A percentile compares a stretch with the other conserved stretches of the same genome.
These are phyloP conservation scores for Clamator glandarius DNA, from an alignment of 2,797 vertebrate genomes.

Conservation along the genomic window DNA sequence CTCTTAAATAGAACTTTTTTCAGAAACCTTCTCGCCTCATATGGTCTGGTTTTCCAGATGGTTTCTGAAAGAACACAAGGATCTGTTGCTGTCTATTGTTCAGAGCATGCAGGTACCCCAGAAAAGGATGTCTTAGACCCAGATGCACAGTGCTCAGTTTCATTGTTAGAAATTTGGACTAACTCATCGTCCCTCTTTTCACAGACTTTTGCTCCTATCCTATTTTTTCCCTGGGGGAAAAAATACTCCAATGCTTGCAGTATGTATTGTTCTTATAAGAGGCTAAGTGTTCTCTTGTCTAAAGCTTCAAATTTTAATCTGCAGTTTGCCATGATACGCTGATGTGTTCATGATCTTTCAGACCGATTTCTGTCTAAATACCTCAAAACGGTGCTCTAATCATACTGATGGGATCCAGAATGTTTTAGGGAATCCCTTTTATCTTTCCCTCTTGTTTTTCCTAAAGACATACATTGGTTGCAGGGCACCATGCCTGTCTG, in stretches of 20 bases:
- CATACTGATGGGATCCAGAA: neutral
- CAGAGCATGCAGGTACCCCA: neutral
- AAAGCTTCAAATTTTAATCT: conserved; percentile 58
- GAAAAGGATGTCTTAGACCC: neutral
- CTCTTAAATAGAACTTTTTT: neutral
- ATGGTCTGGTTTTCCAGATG: conserved; percentile 39
- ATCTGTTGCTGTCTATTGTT: conserved; percentile 11
- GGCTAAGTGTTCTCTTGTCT: conserved; percentile 39
- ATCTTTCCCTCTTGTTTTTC: neutral
- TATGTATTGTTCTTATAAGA: conserved; percentile 47
- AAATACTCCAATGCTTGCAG: conserved; percentile 19
- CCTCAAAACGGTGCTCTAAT: neutral
- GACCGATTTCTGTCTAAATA: conserved; percentile 8
- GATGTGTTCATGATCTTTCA: neutral
- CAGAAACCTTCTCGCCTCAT: conserved; percentile 26
- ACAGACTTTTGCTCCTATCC: neutral
- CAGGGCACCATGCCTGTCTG: neutral
- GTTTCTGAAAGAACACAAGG: conserved; percentile 24
- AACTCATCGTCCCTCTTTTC: neutral
- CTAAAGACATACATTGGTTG: neutral
- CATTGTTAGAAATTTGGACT: neutral
- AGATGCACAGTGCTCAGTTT: conserved; percentile 25
- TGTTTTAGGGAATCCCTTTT: neutral
- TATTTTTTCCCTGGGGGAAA: neutral
- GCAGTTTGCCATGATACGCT: conserved; percentile 35